Evolutionary conservation across 2,797 vertebrate species (phyloP), one percentile per base, ranked within the genome.

Genomic region (Enoplosus armatus): DNA sequence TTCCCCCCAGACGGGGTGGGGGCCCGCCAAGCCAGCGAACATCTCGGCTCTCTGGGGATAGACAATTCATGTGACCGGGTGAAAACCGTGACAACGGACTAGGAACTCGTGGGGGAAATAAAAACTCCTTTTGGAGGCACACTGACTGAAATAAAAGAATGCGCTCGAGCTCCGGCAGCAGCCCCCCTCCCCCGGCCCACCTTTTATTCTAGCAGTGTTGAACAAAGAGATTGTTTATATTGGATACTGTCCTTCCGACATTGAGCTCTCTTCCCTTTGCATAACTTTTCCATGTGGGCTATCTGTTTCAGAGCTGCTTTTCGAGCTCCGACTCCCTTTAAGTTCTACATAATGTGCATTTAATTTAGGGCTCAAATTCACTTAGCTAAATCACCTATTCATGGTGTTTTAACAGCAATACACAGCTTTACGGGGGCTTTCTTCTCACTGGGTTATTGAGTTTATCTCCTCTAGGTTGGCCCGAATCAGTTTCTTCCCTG

Each of bases 201-300:
- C 86, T 87, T 84, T 87, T 85, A 77, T 84, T 85, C 81, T 51
- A 48, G 47, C 51, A 29, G 58, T 8, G 59, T 33, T 80, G 54
- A 87, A 90, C 84, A 88, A 84, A 91, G 77, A 83, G 24, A 80
- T 80, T 89, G 90, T 93, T 92, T 89, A 79, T 88, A 75, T 80
- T 79, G 82, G 77, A 93, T 58, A 79, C 82, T 76, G 79, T 85
- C 80, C 73, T 78, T 85, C 72, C 16, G 53, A 87, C 77, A 79
- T 82, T 80, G 10, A 12, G 72, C 74, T 72, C 79, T 63, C 48
- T 61, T 82, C 72, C 59, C 66, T 85, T 80, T 53, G 47, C 73
- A 75, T 9, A 79, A 80, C 83, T 84, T 86, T 87, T 86, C 82
- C 79, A 88, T 77, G 78, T 35, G 74, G 72, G 66, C 84, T 64